These are phyloP conservation scores for Pectinophora gossypiella DNA, from an alignment of 1,140 invertebrate genomes.

Conservation along the genomic window DNA sequence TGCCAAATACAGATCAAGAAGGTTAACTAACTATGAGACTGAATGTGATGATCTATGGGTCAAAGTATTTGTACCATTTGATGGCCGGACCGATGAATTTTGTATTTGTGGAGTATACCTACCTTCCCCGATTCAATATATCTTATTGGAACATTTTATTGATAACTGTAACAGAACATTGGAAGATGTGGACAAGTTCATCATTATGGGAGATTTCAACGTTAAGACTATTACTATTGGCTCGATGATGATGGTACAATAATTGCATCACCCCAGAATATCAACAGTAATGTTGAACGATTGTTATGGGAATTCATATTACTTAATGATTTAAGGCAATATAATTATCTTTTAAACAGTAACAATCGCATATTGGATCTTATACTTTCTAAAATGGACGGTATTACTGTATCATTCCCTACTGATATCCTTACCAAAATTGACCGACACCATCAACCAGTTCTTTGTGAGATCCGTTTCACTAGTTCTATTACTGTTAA, in stretches of 20 bases:
- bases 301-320: not conserved
- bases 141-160: not conserved
- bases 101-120: slow-evolving; percentile 5
- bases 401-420: not conserved
- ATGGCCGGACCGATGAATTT: not conserved
- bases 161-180: not conserved
- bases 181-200: not conserved
- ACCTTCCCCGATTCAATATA: not conserved
- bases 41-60: not conserved
- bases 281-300: not conserved
- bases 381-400: not conserved
- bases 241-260: not conserved
- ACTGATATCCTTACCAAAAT: not conserved
- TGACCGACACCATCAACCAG: not conserved
- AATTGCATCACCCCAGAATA: not conserved
- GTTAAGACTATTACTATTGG: not conserved
- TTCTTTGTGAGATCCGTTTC: not conserved
- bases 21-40: not conserved
- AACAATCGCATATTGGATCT: not conserved
- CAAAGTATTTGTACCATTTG: not conserved
- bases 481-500: not conserved
- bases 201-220: not conserved
- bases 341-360: not conserved
- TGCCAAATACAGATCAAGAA: not conserved
- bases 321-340: not conserved